phyloP scores from a whole-genome alignment of 2,113 vertebrate species.

The Mormyrus lacerda region DNA sequence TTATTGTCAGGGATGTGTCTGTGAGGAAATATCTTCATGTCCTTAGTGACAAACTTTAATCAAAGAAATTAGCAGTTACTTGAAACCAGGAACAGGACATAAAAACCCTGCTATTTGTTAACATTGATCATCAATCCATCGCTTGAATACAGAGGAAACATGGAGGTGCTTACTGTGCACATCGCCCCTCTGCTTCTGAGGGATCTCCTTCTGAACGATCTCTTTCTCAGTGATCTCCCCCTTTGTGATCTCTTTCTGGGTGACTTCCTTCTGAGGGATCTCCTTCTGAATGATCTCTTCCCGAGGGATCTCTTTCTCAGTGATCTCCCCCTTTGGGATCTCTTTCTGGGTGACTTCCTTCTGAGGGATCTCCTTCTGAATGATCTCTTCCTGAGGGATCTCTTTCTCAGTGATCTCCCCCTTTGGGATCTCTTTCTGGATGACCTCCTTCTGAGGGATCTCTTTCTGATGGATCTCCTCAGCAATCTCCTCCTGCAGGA shows the following conservation, averaged over 20 bases:
- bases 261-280: slow-evolving; percentile 67
- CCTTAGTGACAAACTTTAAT: neutral
- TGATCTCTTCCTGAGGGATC: neutral
- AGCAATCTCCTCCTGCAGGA: slow-evolving; percentile 60
- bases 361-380: slow-evolving; percentile 59
- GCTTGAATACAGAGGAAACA: neutral
- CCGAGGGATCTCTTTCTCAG: slow-evolving; percentile 43
- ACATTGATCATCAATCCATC: neutral
- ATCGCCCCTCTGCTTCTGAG: slow-evolving; percentile 79
- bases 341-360: no score
- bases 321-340: no score
- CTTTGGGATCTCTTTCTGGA: neutral
- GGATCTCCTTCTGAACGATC: slow-evolving; percentile 49
- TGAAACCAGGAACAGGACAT: neutral
- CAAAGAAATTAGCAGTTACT: neutral
- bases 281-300: slow-evolving; percentile 56
- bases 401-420: neutral
- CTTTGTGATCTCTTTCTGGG: no score
- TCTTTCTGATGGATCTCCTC: neutral
- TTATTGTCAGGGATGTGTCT: neutral
- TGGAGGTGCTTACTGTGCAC: slow-evolving; percentile 76
- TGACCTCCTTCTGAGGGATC: neutral
- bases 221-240: no score
- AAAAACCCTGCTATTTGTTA: neutral
- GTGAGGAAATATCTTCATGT: neutral